Evolutionary conservation across 2,113 vertebrate genomes (phyloP).

Genomic region (Lonchura striata): DNA sequence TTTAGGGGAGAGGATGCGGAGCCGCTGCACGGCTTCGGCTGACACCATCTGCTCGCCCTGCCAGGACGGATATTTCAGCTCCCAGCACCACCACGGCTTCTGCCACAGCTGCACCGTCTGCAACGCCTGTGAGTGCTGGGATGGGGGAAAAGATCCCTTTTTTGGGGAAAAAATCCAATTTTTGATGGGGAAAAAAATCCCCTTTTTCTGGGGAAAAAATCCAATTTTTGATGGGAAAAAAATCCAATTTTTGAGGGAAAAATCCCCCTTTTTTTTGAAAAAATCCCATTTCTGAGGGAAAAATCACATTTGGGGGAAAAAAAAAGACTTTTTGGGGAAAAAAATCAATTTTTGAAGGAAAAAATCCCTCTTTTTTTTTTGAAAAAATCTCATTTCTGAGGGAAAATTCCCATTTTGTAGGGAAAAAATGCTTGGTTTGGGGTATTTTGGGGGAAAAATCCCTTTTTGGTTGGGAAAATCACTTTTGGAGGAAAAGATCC

Average conservation of each 20-base stretch:
- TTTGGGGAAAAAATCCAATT: too few species aligned
- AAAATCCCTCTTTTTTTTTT: too few species aligned
- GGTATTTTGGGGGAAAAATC: too few species aligned
- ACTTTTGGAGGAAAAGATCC: too few species aligned
- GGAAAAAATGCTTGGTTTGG: too few species aligned
- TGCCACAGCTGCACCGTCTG: slow-evolving; percentile 67
- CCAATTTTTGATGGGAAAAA: too few species aligned
- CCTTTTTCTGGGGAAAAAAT: background rate
- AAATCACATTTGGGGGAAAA: background rate
- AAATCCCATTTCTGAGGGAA: background rate
- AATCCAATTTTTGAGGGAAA: too few species aligned
- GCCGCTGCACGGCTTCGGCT: background rate
- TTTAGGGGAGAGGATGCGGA: slow-evolving; percentile 60
- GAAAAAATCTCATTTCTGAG: too few species aligned
- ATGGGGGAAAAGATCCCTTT: background rate
- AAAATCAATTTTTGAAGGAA: background rate
- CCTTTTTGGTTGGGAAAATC: background rate
- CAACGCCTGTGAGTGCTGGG: slow-evolving; percentile 42
- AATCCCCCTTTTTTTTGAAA: too few species aligned
- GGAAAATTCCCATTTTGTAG: background rate
- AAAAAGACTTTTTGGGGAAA: too few species aligned
- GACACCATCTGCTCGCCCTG: slow-evolving; percentile 50
- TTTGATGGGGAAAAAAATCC: too few species aligned
- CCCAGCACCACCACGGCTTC: background rate
- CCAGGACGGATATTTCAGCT: slow-evolving; percentile 12